These are phyloP conservation scores for Daktulosphaira vitifoliae DNA, from an alignment of 1,140 invertebrate genomes.

Conservation along the genomic window DNA sequence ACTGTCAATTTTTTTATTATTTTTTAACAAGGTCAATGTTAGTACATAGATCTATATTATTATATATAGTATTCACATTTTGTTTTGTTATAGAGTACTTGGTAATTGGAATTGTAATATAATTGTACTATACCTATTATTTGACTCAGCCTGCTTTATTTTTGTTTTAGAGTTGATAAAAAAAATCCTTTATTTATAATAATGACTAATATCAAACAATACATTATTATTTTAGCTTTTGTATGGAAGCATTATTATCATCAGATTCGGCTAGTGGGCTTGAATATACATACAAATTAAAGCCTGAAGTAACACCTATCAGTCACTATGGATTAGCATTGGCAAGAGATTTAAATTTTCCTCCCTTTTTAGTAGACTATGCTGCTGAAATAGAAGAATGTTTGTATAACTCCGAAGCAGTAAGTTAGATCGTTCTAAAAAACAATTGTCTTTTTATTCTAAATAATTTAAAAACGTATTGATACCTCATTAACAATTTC, in stretches of 20 bases:
- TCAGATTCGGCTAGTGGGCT: slow-evolving; percentile 34
- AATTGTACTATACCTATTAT: too few relatives aligned
- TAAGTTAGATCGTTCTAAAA: background rate
- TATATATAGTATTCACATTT: slow-evolving; percentile 10
- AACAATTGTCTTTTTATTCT: too few relatives aligned
- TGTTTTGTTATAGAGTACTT: too few relatives aligned
- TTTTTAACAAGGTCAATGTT: background rate
- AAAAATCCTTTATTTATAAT: too few relatives aligned
- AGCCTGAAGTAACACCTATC: slow-evolving; percentile 41
- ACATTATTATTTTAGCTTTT: slow-evolving; percentile 41
- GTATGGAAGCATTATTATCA: slow-evolving; percentile 43
- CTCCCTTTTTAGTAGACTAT: slow-evolving; percentile 35
- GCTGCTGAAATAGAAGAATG: slow-evolving; percentile 24
- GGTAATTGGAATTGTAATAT: too few relatives aligned
- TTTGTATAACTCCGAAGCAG: background rate
- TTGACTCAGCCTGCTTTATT: too few relatives aligned
- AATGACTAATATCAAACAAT: too few relatives aligned
- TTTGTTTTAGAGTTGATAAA: too few relatives aligned
- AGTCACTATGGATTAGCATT: slow-evolving; percentile 47
- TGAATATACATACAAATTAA: slow-evolving; percentile 46
- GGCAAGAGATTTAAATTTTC: slow-evolving; percentile 40
- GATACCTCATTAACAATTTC: too few relatives aligned
- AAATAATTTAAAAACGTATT: too few relatives aligned
- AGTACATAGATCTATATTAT: background rate
- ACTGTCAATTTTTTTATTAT: background rate